Evolutionary conservation across 2,113 vertebrate species (phyloP).

Genomic region (Miniopterus natalensis): DNA sequence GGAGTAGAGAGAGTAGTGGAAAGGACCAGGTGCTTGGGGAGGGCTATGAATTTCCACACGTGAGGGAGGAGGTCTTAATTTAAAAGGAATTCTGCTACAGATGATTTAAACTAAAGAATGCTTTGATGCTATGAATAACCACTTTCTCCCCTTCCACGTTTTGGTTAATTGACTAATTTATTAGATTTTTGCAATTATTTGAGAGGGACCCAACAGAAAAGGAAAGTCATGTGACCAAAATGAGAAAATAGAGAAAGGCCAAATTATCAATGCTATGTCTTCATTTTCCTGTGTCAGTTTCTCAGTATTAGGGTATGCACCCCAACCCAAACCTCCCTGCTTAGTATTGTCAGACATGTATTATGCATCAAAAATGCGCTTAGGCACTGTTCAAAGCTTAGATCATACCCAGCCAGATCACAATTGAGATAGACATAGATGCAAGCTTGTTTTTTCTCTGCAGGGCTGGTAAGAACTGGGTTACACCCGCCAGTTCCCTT

Average conservation of each 20-base stretch:
- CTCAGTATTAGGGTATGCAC: neutral
- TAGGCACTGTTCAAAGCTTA: conserved; percentile 46
- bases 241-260: neutral
- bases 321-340: neutral
- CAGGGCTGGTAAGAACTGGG: conserved; percentile 61
- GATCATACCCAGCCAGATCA: conserved; percentile 38
- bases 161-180: neutral
- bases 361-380: conserved; percentile 42
- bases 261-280: neutral
- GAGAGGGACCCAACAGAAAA: conserved; percentile 26
- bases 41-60: neutral
- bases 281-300: neutral
- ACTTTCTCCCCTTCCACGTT: neutral
- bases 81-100: conserved; percentile 28
- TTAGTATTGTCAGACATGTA: conserved; percentile 1
- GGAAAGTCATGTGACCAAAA: neutral
- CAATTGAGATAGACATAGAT: conserved; percentile 62
- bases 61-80: neutral
- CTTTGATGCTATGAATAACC: conserved; percentile 10
- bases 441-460: conserved; percentile 65
- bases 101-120: conserved; percentile 17
- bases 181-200: conserved; percentile 24
- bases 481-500: neutral
- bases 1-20: neutral
- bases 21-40: neutral